These are phyloP conservation scores for Hiodon alosoides DNA, from an alignment of 2,113 vertebrate genomes.

Conservation along the genomic window DNA sequence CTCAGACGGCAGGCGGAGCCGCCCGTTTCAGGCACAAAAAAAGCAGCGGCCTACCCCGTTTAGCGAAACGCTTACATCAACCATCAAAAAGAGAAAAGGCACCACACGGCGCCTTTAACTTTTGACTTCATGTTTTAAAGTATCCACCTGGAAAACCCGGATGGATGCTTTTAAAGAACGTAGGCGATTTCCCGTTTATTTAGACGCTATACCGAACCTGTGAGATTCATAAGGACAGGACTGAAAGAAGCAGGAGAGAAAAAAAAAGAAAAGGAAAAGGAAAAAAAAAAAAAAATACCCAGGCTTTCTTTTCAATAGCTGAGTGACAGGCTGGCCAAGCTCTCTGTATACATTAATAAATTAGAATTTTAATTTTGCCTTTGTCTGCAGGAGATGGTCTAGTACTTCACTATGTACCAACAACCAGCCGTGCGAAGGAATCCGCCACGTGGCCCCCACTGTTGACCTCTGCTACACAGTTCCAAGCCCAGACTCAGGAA, in stretches of 20 bases:
- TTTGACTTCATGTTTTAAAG: constrained; percentile 32
- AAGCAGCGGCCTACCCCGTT: too few relatives aligned
- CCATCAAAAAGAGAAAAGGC: neutral
- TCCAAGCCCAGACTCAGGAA: constrained; percentile 80
- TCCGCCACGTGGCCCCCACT: constrained; percentile 70
- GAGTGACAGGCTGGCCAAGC: constrained; percentile 90
- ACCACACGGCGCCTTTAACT: neutral
- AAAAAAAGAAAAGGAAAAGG: neutral
- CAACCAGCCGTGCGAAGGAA: constrained; percentile 84
- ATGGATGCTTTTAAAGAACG: constrained; percentile 40
- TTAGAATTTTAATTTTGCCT: constrained; percentile 97
- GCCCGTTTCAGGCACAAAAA: neutral
- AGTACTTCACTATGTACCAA: constrained; percentile 81
- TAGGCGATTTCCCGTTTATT: constrained; percentile 49
- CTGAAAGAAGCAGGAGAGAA: constrained; percentile 39
- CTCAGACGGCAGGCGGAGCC: neutral
- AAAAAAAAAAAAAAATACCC: constrained; percentile 33
- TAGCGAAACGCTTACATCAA: too few relatives aligned
- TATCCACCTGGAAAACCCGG: constrained; percentile 37
- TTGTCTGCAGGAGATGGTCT: constrained; percentile 83
- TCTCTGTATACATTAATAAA: constrained; percentile 98
- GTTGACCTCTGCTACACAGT: constrained; percentile 86
- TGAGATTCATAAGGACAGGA: constrained; percentile 52
- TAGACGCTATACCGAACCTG: constrained; percentile 45
- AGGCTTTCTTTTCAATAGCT: constrained; percentile 82